A percentile compares a stretch with the other conserved stretches of the same genome.
These are phyloP conservation scores for Papio anubis DNA, from an alignment of 2,113 vertebrate genomes.

Conservation along the genomic window DNA sequence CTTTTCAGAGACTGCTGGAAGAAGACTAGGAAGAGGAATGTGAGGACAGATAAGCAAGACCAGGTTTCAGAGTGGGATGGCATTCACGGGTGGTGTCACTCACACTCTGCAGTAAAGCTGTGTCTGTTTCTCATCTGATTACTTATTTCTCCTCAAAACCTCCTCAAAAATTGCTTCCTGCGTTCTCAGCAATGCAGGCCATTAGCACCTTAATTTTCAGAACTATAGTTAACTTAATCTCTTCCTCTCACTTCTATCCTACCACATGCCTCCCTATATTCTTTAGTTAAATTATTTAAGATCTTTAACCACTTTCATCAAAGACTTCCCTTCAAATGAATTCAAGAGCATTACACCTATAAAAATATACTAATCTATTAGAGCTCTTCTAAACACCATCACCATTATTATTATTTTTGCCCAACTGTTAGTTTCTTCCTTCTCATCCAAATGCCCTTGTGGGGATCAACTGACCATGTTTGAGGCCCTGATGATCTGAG, in stretches of 20 bases:
- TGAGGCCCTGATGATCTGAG: neutral
- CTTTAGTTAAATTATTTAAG: neutral
- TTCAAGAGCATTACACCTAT: neutral
- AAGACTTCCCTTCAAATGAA: neutral
- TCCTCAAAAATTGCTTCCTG: neutral
- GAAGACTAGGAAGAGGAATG: neutral
- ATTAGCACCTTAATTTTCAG: neutral
- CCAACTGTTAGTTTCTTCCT: neutral
- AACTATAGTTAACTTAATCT: neutral
- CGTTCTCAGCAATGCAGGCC: neutral
- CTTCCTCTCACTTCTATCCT: neutral
- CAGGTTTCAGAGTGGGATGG: rapidly evolving
- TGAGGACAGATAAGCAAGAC: neutral
- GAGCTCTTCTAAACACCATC: neutral
- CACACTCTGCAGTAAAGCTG: neutral
- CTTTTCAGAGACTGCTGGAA: neutral
- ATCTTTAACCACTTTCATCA: neutral
- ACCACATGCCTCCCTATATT: neutral
- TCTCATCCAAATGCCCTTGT: neutral
- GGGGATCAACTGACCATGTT: rapidly evolving
- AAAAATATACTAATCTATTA: neutral
- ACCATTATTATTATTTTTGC: neutral
- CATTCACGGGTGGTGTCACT: no score
- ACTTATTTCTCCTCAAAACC: neutral
- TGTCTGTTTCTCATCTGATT: neutral